A percentile compares a stretch with the other conserved stretches of the same genome.
Conservation (phyloP, 2,113 vertebrate genomes). For the Hoplias malabaricus region DNA sequence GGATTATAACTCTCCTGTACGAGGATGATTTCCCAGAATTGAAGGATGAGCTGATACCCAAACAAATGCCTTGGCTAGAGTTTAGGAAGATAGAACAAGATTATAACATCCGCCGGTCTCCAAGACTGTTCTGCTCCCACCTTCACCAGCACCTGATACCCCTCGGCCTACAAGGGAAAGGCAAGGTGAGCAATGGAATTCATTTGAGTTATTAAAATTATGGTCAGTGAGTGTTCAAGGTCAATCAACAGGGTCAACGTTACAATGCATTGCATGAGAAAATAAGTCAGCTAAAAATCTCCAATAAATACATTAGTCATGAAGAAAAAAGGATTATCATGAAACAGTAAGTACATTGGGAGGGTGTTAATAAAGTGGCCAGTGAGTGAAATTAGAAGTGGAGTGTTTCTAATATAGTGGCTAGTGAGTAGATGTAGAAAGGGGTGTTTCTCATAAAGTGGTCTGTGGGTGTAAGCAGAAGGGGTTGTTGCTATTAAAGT, state of each 20-base stretch:
- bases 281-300: too few species aligned
- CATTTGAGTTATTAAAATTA: background rate
- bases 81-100: background rate
- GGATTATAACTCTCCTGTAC: conserved; percentile 49
- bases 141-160: conserved; percentile 47
- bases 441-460: background rate
- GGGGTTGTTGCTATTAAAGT: too few species aligned
- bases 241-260: too few species aligned
- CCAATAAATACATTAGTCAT: too few species aligned
- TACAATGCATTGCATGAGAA: too few species aligned
- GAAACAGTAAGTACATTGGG: too few species aligned
- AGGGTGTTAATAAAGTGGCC: too few species aligned
- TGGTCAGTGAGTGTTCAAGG: too few species aligned
- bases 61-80: conserved; percentile 58
- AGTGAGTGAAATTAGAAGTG: too few species aligned
- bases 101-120: conserved; percentile 36
- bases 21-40: conserved; percentile 40
- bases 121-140: conserved; percentile 56
- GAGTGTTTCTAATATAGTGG: too few species aligned
- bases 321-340: too few species aligned
- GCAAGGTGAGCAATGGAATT: conserved; percentile 52
- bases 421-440: too few species aligned
- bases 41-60: background rate
- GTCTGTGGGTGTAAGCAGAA: background rate
- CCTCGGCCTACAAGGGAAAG: conserved; percentile 25